A percentile compares a stretch with the other conserved stretches of the same genome.
phyloP scores from a whole-genome alignment of 2,797 vertebrate species.

The Schizothorax lantsangensis region DNA sequence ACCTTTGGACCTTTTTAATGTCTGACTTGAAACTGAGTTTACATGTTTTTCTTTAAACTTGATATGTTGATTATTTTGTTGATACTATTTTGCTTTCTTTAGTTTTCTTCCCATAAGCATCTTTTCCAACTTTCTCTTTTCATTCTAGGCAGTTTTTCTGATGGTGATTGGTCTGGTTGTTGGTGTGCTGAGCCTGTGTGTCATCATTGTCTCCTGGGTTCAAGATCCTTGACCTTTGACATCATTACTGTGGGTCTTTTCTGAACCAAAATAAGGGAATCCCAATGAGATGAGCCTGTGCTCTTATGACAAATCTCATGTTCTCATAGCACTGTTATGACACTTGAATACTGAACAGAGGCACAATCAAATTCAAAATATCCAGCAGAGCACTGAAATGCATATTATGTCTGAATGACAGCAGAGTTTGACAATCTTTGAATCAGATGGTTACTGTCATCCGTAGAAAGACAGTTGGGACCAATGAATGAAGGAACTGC shows the following conservation, averaged over 20 bases:
- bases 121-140: not conserved
- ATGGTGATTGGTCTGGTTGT: constrained; percentile 85
- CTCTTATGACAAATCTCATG: not conserved
- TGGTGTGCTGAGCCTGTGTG: constrained; percentile 84
- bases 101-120: not conserved
- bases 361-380: constrained; percentile 2
- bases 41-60: not conserved
- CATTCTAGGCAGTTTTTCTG: constrained; percentile 72
- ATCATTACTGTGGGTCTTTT: not conserved
- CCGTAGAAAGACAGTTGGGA: not conserved
- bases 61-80: not conserved
- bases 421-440: constrained; percentile 1
- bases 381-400: not conserved
- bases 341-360: not conserved
- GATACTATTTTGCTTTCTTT: not conserved
- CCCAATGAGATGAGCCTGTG: not conserved
- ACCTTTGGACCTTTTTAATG: not conserved
- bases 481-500: not conserved
- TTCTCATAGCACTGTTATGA: not conserved
- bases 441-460: not conserved
- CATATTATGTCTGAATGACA: not conserved
- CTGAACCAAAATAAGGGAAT: constrained; percentile 13
- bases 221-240: constrained; percentile 67
- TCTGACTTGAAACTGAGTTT: not conserved
- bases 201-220: constrained; percentile 85